Conservation (phyloP, 53 echinoderm and acorn worm genomes). For the Stichopus horrens region DNA sequence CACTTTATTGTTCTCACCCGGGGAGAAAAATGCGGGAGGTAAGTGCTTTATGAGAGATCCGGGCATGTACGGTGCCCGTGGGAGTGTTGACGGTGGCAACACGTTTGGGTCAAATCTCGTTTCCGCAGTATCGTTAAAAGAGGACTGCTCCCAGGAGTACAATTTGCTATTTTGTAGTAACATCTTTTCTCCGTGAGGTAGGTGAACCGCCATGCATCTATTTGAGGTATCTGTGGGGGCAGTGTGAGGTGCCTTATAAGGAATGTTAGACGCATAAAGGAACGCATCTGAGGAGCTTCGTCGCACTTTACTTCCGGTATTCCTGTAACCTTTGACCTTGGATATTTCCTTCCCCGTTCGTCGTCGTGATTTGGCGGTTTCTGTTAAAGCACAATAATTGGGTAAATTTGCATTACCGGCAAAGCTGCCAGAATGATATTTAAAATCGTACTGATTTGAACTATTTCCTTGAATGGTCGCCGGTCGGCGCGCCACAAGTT, state of each 20-base stretch:
- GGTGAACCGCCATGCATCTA: neutral
- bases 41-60: slow-evolving; percentile 27
- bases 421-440: neutral
- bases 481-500: slow-evolving; percentile 6
- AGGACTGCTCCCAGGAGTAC: slow-evolving; percentile 38
- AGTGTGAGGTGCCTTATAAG: slow-evolving; percentile 30
- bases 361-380: slow-evolving; percentile 51
- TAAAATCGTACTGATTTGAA: neutral
- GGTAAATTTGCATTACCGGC: slow-evolving; percentile 40
- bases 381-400: slow-evolving; percentile 58
- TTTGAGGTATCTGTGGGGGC: slow-evolving; percentile 5
- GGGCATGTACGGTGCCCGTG: slow-evolving; percentile 31
- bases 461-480: slow-evolving; percentile 1
- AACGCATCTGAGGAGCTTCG: neutral
- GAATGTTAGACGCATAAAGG: slow-evolving; percentile 8
- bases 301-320: neutral
- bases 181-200: slow-evolving; percentile 41
- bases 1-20: neutral
- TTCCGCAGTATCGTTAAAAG: neutral
- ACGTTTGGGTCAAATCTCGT: neutral
- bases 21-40: slow-evolving; percentile 8
- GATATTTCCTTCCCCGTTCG: neutral
- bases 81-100: neutral
- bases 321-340: neutral
- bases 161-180: neutral